Evolutionary conservation across 2,797 vertebrate species (phyloP), one percentile per base, ranked within the genome.

Genomic region (Taeniopygia guttata): DNA sequence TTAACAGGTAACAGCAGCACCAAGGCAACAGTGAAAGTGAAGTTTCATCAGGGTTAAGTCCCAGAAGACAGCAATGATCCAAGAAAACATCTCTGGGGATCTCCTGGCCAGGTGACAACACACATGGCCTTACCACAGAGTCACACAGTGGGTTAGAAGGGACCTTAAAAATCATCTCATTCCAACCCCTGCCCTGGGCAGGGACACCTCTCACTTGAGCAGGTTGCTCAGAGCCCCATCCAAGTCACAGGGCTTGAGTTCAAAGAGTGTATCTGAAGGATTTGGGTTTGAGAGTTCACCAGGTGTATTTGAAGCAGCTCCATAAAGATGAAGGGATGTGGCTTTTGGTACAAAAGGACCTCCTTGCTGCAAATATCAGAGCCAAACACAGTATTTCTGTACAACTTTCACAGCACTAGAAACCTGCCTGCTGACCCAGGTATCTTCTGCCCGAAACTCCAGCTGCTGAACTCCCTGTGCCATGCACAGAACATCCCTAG

Each of bases 181-280:
- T 17, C 38, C 66, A 34, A 6, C 6, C 29, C 19, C 11, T 40
- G 20, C 16, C 34, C 27, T 27, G 26, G 16, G 6, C 26, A 27
- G 18, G 12, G 38, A 30, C 59, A 25, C 16, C 6, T 54, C 13
- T 34, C 52, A 20, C 51, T 17, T 9, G 16, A 23, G 18, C 38
- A 48, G 19, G 18, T 2, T 43, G 42, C 74, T 60, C 21, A 23
- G 40, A 59, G 26, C 34, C 51, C 59, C 1, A 0, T 54, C 46
- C 40, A 6, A 25, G 23, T 9, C 30, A 15, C 5, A 3, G 18
- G 32, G 13, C 38, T 54, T 36, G 15, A 6, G 12, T 36, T 60
- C 42, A 56, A 55, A 0, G 1, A 14, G 13, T 1, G 4, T 8
- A 5, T 6, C 49, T 30, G 27, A 81, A 74, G 25, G 34, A 11